Evolutionary conservation across 92 coral and sea anemone species (phyloP), one percentile per base, ranked within the genome.

Genomic region (Siderastrea radians): DNA sequence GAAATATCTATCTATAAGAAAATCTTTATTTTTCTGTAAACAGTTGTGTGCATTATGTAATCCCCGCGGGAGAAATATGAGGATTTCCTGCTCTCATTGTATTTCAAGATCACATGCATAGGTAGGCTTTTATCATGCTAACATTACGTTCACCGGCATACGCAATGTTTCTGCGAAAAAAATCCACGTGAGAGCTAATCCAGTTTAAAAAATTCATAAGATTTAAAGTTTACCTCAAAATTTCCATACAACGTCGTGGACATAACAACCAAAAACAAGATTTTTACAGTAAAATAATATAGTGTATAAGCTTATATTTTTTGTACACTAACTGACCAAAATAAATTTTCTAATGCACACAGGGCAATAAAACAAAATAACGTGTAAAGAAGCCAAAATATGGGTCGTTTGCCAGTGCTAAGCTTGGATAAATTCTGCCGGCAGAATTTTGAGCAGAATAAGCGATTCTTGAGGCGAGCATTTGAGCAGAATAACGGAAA

Each of bases 21-120:
- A 19, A 19, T 44, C 5, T 48, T 48, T 47, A 0, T 6, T 68
- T 38, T 58, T 44, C 68, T 16, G 49, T 1, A 48, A 77, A 15
- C 67, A 61, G 57, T 2, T 51, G 71, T 6, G 19, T 54, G 15
- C 51, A 13, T 5, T 78, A 49, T n/a, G 57, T 78, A 52, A 65
- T 55, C 49, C 54, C 77, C 46, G 47, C 8, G 16, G 57, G 68
- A 43, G 86, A 70, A 17, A 82, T 80, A 6, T 49, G 77, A 69
- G 78, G 50, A 71, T 82, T 82, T 82, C 86, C 86, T 57, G 86
- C 17, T 55, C n/a, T 9, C 2, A 72, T 68, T 9, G 4, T 38
- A 45, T 82, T 68, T 81, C 77, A 38, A 53, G 86, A 47, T 45
- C 86, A 17, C 78, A 70, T 69, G 53, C 60, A 7, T 46, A 51